Evolutionary conservation across 2,797 vertebrate species (phyloP), one percentile per base, ranked within the genome.

Genomic region (Notoglanidium macrostoma): DNA sequence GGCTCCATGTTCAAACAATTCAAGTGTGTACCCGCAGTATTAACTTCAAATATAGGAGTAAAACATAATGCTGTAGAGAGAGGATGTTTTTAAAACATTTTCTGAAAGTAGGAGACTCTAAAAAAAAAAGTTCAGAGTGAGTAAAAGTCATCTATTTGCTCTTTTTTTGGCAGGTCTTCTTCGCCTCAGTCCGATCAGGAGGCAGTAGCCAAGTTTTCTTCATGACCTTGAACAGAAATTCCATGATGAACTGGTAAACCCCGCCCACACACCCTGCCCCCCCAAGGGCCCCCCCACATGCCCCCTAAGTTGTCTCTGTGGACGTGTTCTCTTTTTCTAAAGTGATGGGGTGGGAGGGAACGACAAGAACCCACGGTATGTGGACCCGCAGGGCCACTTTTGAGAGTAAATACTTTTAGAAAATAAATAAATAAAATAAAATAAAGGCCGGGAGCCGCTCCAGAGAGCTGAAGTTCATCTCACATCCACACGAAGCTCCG

Each of bases 161-260:
- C 46, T 63, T 67, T 29, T 29, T 72, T 63, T 59, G 35, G 91
- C 96, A 99, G 98, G 98, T 99, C 63, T 99, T 99, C 96, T 99
- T 99, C 88, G 98, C 98, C 87, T 99, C 98, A 0, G 98, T 99
- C 88, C 96, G 98, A 89, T 99, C 98, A 3, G 98, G 98, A 93
- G 98, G 98, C 94, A 99, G 98, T 95, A 99, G 98, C 93, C 98
- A 99, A 95, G 98, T 99, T 93, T 99, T 99, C 96, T 99, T 99
- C 97, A 99, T 99, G 98, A 99, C 98, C 90, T 96, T 99, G 92
- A 99, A 99, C 96, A 97, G 98, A 96, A 99, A 99, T 96, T 99
- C 97, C 95, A 99, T 99, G 98, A 99, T 99, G 98, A 99, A 99
- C 96, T 99, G 98, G 98, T 99, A 98, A 97, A 86, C 86, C 83